phyloP scores from a whole-genome alignment of 2,797 vertebrate genomes.

The Parambassis ranga region DNA sequence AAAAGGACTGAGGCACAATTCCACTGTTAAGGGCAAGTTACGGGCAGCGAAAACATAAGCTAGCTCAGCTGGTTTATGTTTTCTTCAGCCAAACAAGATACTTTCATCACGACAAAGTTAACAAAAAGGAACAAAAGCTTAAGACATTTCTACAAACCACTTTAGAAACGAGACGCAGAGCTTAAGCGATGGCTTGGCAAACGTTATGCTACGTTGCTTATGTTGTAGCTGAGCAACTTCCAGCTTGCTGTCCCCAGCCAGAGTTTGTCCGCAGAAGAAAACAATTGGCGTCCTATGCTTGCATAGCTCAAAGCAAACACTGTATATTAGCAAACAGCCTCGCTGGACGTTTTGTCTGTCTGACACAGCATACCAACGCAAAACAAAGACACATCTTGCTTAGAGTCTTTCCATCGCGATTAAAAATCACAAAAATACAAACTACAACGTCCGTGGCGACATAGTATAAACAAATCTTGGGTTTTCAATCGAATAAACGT shows the following conservation, averaged over 20 bases:
- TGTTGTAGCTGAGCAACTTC: conserved; percentile 33
- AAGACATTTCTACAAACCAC: background rate
- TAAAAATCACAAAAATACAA: background rate
- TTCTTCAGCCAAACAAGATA: conserved; percentile 40
- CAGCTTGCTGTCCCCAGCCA: conserved; percentile 32
- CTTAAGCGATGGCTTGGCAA: background rate
- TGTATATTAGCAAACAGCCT: conserved; percentile 65
- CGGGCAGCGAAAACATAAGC: conserved; percentile 5
- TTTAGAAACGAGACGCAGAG: background rate
- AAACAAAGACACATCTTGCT: conserved; percentile 6
- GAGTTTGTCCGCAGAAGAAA: conserved; percentile 59
- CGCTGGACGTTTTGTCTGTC: conserved; percentile 46
- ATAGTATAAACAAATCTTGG: background rate
- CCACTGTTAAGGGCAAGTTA: conserved; percentile 9
- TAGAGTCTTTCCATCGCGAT: background rate
- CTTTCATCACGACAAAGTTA: conserved; percentile 57
- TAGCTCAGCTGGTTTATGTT: conserved; percentile 1
- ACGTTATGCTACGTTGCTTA: background rate
- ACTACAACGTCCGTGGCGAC: background rate
- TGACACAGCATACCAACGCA: conserved; percentile 36
- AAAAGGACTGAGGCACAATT: conserved; percentile 4
- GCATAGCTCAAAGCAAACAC: conserved; percentile 63
- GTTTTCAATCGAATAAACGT: conserved; percentile 62
- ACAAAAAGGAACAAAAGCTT: conserved; percentile 32
- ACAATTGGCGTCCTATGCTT: conserved; percentile 64